phyloP scores from a whole-genome alignment of 1,140 invertebrate genomes.

The Drosophila oshimai region DNA sequence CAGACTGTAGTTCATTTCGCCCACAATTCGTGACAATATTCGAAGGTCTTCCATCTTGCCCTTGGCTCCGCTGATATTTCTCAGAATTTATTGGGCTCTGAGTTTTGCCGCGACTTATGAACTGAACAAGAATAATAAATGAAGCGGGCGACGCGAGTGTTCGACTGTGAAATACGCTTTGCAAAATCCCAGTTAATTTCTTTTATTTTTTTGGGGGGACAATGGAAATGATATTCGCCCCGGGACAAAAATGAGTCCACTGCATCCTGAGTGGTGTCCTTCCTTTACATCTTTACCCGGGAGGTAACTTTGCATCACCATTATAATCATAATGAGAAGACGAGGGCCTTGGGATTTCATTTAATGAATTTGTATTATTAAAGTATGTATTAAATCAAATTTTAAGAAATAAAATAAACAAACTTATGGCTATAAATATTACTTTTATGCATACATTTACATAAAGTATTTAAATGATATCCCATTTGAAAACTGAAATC shows the following conservation, averaged over 20 bases:
- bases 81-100: neutral
- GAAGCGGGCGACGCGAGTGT: constrained; percentile 32
- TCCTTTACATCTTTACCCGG: neutral
- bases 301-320: neutral
- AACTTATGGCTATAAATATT: too few species aligned
- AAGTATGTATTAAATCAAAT: too few species aligned
- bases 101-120: constrained; percentile 22
- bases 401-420: too few species aligned
- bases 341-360: neutral
- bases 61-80: constrained; percentile 10
- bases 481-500: constrained; percentile 19
- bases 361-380: too few species aligned
- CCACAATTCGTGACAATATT: constrained; percentile 44
- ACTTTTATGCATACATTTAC: too few species aligned
- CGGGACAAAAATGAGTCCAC: neutral
- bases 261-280: neutral
- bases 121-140: constrained; percentile 51
- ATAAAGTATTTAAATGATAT: neutral
- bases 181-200: constrained; percentile 8
- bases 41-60: constrained; percentile 6
- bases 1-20: constrained; percentile 26
- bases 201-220: neutral
- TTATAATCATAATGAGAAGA: neutral
- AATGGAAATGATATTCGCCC: neutral
- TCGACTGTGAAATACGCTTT: constrained; percentile 51